phyloP scores from a whole-genome alignment of 2,113 vertebrate species.

The Amia ocellicauda region DNA sequence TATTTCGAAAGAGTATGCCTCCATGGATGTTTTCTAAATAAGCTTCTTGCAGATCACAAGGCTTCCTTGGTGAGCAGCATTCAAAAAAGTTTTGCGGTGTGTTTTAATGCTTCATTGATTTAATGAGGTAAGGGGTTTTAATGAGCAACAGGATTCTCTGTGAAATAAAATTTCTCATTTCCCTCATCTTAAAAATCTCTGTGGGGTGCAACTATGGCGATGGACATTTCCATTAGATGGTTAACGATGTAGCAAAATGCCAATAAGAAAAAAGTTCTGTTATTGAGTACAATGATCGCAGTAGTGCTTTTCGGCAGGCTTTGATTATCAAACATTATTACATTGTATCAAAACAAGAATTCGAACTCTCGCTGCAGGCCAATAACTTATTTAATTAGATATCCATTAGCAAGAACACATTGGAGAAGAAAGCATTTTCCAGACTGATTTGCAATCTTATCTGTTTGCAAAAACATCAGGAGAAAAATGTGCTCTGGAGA shows the following conservation, averaged over 20 bases:
- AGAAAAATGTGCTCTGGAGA: no score
- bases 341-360: background rate
- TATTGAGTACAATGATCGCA: no score
- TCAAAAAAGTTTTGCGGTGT: background rate
- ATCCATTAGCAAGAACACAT: background rate
- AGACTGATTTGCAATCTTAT: no score
- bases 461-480: no score
- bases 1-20: no score
- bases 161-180: background rate
- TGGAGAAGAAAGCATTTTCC: no score
- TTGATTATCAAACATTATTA: background rate
- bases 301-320: background rate
- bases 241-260: background rate
- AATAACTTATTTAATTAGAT: background rate
- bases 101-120: background rate
- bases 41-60: background rate
- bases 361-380: background rate
- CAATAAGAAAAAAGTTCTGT: no score
- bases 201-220: background rate
- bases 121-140: background rate
- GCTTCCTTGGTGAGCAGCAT: background rate
- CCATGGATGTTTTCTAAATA: no score
- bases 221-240: conserved; percentile 1
- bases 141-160: background rate
- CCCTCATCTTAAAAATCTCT: background rate